Evolutionary conservation across 2,888 invertebrate genomes (phyloP).

Genomic region (Seira sanloemensis): DNA sequence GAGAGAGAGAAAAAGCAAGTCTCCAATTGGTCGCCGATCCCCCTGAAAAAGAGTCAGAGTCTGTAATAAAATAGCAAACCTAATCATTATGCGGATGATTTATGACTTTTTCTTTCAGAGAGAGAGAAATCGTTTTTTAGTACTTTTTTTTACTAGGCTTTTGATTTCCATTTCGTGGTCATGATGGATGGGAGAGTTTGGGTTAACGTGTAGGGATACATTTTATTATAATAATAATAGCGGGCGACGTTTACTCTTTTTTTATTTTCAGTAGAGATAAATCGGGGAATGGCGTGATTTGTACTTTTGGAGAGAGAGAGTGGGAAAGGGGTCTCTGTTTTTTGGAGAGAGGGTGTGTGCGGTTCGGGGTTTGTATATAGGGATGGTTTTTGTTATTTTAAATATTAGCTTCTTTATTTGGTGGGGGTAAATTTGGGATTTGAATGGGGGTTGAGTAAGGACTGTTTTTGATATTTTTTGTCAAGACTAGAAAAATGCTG

Average conservation of each 20-base stretch:
- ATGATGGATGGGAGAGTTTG: neutral
- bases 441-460: neutral
- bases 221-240: too few species aligned
- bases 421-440: neutral
- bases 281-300: neutral
- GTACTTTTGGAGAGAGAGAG: neutral
- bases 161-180: neutral
- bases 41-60: too few species aligned
- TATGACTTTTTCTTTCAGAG: neutral
- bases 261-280: too few species aligned
- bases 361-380: neutral
- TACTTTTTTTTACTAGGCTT: neutral
- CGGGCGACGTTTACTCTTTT: too few species aligned
- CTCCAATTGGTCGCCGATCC: too few species aligned
- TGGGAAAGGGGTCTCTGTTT: neutral
- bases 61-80: neutral
- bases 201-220: neutral
- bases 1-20: too few species aligned
- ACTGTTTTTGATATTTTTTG: neutral
- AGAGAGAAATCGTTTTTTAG: neutral
- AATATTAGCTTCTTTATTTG: neutral
- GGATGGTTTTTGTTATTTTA: neutral
- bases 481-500: neutral
- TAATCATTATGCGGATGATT: neutral
- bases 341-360: neutral